These are phyloP conservation scores for Drosophila bifasciata DNA, from an alignment of 1,140 invertebrate species.

Conservation along the genomic window DNA sequence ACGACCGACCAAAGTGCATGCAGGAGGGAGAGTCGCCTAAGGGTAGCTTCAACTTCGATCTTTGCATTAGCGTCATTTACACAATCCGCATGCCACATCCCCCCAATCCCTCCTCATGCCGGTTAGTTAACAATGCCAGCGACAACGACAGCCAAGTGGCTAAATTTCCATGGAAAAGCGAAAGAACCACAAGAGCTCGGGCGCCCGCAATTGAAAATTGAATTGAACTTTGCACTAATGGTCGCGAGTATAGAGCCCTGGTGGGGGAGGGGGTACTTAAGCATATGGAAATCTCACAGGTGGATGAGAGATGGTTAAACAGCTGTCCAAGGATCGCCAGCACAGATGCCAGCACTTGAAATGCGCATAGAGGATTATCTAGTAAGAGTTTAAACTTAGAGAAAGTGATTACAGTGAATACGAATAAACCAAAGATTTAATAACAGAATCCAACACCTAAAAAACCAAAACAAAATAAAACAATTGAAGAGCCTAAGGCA, in stretches of 20 bases:
- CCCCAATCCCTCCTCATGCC: too few species aligned
- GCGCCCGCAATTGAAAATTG: slow-evolving; percentile 28
- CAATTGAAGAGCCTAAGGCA: slow-evolving; percentile 2
- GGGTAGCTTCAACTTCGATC: slow-evolving; percentile 35
- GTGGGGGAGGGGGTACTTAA: background rate
- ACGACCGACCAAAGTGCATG: slow-evolving; percentile 3
- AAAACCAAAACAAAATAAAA: slow-evolving; percentile 21
- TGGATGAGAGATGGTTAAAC: too few species aligned
- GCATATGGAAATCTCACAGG: slow-evolving; percentile 10
- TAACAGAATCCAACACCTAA: background rate
- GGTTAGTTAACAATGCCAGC: slow-evolving; percentile 56
- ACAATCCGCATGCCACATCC: slow-evolving; percentile 41
- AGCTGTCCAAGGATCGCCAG: too few species aligned
- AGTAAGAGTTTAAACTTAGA: too few species aligned
- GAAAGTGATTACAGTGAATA: background rate
- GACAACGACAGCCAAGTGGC: slow-evolving; percentile 49
- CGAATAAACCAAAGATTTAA: background rate
- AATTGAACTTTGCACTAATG: slow-evolving; percentile 25
- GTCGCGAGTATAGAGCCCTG: slow-evolving; percentile 29
- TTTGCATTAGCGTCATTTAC: slow-evolving; percentile 71
- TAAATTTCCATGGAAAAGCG: slow-evolving; percentile 72
- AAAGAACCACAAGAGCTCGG: slow-evolving; percentile 48
- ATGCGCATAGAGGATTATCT: too few species aligned
- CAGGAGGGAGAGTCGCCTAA: background rate
- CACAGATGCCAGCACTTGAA: too few species aligned